Evolutionary conservation across 1,140 invertebrate species (phyloP), one percentile per base, ranked within the genome.

Genomic region (Papilio machaon): DNA sequence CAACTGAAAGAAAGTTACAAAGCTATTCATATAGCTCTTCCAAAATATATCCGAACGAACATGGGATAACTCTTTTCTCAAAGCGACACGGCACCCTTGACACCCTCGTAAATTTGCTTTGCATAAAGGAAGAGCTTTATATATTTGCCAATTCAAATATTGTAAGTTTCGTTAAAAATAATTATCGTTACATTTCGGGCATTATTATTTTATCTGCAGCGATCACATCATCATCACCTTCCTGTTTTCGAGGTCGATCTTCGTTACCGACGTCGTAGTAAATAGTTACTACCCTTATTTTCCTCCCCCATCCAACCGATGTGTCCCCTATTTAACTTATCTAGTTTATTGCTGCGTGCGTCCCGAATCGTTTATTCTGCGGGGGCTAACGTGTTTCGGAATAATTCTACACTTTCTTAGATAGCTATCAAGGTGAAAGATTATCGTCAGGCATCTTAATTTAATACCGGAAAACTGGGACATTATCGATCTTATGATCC

Each of bases 261-360:
- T 52, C 35, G 35, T 47, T 73, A 19, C 23, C 46, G 9, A 15
- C 15, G 46, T 74, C 74, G 47, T 52, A 49, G 19, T 52, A 76
- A 54, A 76, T 54, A 4, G 73, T 30, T 19, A 17, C 43, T 74
- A 19, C 13, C 74, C 74, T 47, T 47, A 43, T 76, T 23, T 76
- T 52, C 47, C 19, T 10, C 46, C 74, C 47, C 23, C 19, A 47
- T 15, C 43, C 8, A 49, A 76, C 19, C 73, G 73, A 74, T 54
- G 74, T 52, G 74, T 76, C 74, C 46, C 74, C 73, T 49, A 23
- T 52, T 35, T 52, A 76, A 52, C 74, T 76, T 76, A 76, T 76
- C 74, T 76, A 76, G n/a, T 76, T 76, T 76, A 76, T 52, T 76
- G 74, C 74, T 76, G 11, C 46, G 19, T 23, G 64, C 47, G 74